Conservation (phyloP, 2,113 vertebrate species). For the Neodon shergylaensis region DNA sequence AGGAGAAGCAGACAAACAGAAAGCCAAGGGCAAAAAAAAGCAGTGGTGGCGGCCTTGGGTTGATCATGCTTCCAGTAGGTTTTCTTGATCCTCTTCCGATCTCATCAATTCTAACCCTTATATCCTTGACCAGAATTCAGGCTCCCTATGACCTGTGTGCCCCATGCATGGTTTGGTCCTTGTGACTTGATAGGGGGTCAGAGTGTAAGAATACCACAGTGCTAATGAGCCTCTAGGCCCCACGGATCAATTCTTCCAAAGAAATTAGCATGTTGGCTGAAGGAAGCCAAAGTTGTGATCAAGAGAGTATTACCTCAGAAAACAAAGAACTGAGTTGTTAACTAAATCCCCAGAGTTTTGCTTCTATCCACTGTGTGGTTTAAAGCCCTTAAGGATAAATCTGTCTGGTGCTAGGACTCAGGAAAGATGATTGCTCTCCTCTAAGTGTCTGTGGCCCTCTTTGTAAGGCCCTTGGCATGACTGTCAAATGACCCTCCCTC, state of each 20-base stretch:
- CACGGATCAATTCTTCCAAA: not conserved
- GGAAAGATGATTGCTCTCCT: not conserved
- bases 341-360: not conserved
- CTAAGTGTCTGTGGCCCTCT: not conserved
- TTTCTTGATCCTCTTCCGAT: conserved; percentile 91
- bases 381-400: not conserved
- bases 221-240: not conserved
- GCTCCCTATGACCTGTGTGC: conserved; percentile 83
- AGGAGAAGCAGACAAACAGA: conserved; percentile 98
- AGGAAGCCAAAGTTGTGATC: not conserved
- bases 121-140: conserved; percentile 99
- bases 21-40: conserved; percentile 99
- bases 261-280: not conserved
- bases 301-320: not conserved
- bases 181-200: conserved; percentile 88
- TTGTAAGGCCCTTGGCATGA: not conserved
- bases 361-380: not conserved
- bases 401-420: not conserved
- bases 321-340: not conserved
- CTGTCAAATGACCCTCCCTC: not conserved
- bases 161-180: conserved; percentile 87
- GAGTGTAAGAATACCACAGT: conserved; percentile 23
- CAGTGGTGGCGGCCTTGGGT: conserved; percentile 99
- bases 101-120: conserved; percentile 93
- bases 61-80: conserved; percentile 99